Evolutionary conservation across 1,140 invertebrate genomes (phyloP).

Genomic region (Conus betulinus): DNA sequence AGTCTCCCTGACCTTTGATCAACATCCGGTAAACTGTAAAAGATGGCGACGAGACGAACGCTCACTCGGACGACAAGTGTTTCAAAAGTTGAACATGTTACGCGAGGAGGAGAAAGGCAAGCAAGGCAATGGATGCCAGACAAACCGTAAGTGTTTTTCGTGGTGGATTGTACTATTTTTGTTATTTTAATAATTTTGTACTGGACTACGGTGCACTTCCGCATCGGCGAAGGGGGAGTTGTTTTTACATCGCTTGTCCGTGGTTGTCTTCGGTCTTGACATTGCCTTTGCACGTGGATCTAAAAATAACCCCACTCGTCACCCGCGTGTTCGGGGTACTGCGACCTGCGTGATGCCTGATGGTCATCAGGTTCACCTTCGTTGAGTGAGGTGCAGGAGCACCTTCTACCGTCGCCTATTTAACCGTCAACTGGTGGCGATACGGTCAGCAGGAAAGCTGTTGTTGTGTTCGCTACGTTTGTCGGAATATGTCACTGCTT

Average conservation of each 20-base stretch:
- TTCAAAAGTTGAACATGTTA: slow-evolving; percentile 90
- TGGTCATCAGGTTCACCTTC: background rate
- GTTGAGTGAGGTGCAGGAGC: too few species aligned
- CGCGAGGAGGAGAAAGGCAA: slow-evolving; percentile 86
- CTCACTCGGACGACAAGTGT: slow-evolving; percentile 89
- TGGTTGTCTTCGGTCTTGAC: background rate
- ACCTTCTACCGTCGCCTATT: background rate
- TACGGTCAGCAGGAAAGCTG: background rate
- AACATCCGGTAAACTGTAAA: slow-evolving; percentile 26
- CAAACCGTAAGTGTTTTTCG: slow-evolving; percentile 85
- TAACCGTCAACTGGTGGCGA: background rate
- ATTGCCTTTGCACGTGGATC: slow-evolving; percentile 33
- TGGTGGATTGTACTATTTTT: background rate
- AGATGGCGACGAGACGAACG: slow-evolving; percentile 75
- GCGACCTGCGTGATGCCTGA: background rate
- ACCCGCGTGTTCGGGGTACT: background rate
- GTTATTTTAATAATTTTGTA: background rate
- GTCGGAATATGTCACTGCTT: too few species aligned
- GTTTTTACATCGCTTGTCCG: background rate
- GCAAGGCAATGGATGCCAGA: slow-evolving; percentile 88
- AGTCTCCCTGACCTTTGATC: slow-evolving; percentile 29
- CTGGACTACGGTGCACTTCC: background rate
- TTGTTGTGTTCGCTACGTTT: background rate
- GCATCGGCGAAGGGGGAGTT: background rate
- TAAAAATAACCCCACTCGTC: slow-evolving; percentile 28